Base-by-base conservation (phyloP, 2,113 vertebrate species). In the Etheostoma spectabile region DNA sequence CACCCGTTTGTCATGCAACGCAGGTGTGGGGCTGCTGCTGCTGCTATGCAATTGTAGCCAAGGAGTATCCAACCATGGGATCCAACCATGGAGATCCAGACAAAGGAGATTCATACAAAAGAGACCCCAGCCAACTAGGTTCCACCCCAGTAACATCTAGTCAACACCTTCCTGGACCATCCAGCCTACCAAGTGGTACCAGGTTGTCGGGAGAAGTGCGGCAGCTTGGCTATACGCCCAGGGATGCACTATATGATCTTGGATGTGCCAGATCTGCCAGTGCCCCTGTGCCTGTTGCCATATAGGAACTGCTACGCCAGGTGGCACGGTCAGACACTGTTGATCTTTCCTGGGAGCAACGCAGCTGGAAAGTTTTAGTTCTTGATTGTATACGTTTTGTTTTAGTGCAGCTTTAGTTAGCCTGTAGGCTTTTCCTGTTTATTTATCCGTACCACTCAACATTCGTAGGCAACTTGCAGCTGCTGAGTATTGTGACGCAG, bases 101-200 rank as follows among this genome's bases (percentile, higher is more conserved):
- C 7, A 0, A 19, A 2, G 46, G n/a, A 42, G 15, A 42, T 6
- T 2, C 56, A 55, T 1, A 6, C 7, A 0, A 19, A 2, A 30
- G n/a, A 42, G 15, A 42, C 11, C 3, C 56, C 46, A 0, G 33
- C 38, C 18, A 12, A 35, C 21, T 22, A 33, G 11, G 35, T 22
- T 0, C n/a, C 49, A 19, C 2, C 7, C 27, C 57, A 21, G 51
- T 22, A 4, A 16, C 66, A 10, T 52, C 45, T 4, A 27, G 30
- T 42, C 18, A 42, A 45, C 80, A 83, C 61, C 46, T 77, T 51
- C 65, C 75, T 53, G 61, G 30, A 22, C 27, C 71, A 73, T 86
- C 70, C 42, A 61, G 18, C 19, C 75, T 15, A 45, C 46, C 13
- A 48, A 24, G 33, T 83, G 67, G 81, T 73, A 77, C 56, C 38